Percentiles rank a stretch among this genome's conserved stretches.
These are phyloP conservation scores for Resseliella maxima DNA, from an alignment of 2,888 invertebrate genomes.

Conservation along the genomic window DNA sequence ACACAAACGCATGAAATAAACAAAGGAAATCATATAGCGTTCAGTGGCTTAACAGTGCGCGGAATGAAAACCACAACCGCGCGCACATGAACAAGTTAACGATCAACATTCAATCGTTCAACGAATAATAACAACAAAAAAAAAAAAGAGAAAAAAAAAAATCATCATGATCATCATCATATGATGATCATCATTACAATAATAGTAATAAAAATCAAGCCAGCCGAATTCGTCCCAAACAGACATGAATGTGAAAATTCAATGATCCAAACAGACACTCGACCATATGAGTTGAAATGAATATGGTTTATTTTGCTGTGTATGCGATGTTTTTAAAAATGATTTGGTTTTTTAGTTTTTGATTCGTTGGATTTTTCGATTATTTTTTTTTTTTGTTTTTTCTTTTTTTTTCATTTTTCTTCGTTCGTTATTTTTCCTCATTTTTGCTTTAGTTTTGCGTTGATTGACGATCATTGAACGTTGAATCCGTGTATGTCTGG, in stretches of 20 bases:
- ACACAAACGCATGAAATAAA: slow-evolving; percentile 3
- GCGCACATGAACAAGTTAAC: slow-evolving; percentile 28
- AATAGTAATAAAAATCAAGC: not conserved
- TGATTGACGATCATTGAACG: not conserved
- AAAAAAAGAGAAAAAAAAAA: not conserved
- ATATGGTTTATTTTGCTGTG: not conserved
- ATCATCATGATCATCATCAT: no score
- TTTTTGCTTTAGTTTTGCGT: not conserved
- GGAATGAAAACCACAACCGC: slow-evolving; percentile 16
- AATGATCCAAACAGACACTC: slow-evolving; percentile 28
- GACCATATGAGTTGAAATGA: slow-evolving; percentile 26
- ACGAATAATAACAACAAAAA: not conserved
- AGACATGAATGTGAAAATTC: slow-evolving; percentile 49
- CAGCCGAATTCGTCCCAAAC: not conserved
- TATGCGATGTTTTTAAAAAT: not conserved
- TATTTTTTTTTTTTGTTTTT: not conserved
- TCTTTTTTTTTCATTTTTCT: not conserved
- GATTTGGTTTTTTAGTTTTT: not conserved
- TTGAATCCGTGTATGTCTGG: no score
- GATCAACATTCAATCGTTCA: slow-evolving; percentile 37
- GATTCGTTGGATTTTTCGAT: no score
- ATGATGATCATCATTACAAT: not conserved
- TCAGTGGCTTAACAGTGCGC: slow-evolving; percentile 47
- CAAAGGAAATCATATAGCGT: slow-evolving; percentile 25
- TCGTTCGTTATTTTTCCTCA: not conserved